Evolutionary conservation across 2,797 vertebrate genomes (phyloP).

Genomic region (Acipenser oxyrinchus): DNA sequence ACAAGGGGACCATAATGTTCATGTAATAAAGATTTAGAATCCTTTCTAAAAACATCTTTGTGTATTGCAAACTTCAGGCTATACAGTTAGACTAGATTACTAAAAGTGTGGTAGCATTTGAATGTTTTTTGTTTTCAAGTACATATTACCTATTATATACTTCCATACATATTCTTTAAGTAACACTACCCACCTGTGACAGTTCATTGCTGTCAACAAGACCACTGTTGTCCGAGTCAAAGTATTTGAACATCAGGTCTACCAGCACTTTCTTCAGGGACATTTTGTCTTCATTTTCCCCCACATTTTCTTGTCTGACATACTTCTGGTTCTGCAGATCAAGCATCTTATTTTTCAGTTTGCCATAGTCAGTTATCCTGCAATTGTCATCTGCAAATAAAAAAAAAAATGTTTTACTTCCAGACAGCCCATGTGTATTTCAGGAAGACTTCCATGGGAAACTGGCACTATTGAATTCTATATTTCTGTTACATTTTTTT

Average conservation of each 20-base stretch:
- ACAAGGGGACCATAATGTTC: no score
- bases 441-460: no score
- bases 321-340: slow-evolving; percentile 74
- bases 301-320: slow-evolving; percentile 50
- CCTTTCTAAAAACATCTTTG: no score
- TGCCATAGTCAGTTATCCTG: slow-evolving; percentile 69
- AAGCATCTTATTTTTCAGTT: slow-evolving; percentile 77
- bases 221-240: slow-evolving; percentile 76
- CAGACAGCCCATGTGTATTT: no score
- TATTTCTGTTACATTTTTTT: no score
- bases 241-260: slow-evolving; percentile 83
- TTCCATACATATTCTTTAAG: neutral
- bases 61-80: no score
- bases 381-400: slow-evolving; percentile 76
- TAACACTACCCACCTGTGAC: slow-evolving; percentile 68
- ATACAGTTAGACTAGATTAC: no score
- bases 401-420: neutral
- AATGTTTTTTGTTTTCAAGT: neutral
- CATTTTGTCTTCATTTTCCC: slow-evolving; percentile 58
- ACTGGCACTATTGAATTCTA: no score
- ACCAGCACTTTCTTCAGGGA: slow-evolving; percentile 71
- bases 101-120: no score
- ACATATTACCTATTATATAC: neutral
- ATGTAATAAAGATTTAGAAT: no score
- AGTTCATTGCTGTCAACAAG: slow-evolving; percentile 78